These are phyloP conservation scores for Nemurella pictetii DNA, from an alignment of 2,888 invertebrate genomes.

Conservation along the genomic window DNA sequence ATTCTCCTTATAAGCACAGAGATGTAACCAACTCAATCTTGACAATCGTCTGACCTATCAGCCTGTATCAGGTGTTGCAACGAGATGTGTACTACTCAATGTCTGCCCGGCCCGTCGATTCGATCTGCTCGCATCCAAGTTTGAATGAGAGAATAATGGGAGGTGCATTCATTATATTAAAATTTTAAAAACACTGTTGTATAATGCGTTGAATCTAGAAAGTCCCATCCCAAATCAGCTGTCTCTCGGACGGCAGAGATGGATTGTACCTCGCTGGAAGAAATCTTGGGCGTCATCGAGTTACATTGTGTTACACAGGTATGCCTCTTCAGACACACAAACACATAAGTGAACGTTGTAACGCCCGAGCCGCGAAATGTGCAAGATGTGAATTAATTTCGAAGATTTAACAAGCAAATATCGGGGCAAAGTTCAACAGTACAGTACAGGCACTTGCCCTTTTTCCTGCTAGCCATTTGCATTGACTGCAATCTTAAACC, in stretches of 20 bases:
- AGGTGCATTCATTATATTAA: neutral
- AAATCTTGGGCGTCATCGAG: neutral
- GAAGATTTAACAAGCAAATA: neutral
- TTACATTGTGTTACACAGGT: neutral
- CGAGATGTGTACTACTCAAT: neutral
- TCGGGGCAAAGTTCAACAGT: neutral
- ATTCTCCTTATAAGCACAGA: neutral
- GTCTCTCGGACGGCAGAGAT: neutral
- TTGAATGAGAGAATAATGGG: neutral
- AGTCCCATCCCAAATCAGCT: constrained; percentile 10
- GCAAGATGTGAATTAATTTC: neutral
- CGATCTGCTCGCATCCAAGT: neutral
- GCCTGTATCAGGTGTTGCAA: too few species aligned
- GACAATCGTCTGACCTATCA: neutral
- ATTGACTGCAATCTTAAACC: too few species aligned
- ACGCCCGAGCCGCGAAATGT: neutral
- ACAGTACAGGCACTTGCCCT: neutral
- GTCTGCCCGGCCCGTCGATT: neutral
- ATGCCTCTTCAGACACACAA: neutral
- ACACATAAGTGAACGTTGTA: neutral
- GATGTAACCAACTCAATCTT: neutral
- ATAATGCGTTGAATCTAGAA: neutral
- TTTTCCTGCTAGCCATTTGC: neutral
- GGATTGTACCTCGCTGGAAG: neutral
- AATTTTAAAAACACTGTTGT: neutral